Conservation (phyloP, 2,888 invertebrate species). For the Morinoia aosen region DNA sequence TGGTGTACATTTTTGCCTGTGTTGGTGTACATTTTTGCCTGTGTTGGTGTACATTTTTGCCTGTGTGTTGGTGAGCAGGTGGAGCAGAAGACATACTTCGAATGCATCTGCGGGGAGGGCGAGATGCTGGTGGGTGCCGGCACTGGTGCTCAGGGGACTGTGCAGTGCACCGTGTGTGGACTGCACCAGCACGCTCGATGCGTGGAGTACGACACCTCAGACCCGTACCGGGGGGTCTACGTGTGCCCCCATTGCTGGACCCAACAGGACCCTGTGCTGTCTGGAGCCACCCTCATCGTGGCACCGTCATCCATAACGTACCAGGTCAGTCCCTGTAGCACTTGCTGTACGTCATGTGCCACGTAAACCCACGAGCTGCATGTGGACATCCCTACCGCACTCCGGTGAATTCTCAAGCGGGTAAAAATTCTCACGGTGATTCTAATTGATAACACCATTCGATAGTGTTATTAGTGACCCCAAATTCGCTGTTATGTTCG, state of each 20-base stretch:
- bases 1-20: no score
- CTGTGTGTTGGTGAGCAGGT: conserved; percentile 60
- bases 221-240: conserved; percentile 72
- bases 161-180: conserved; percentile 76
- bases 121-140: conserved; percentile 14
- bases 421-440: no score
- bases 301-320: conserved; percentile 79
- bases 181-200: conserved; percentile 79
- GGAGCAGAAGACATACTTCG: conserved; percentile 70
- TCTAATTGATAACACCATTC: no score
- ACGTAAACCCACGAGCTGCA: no score
- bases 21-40: no score
- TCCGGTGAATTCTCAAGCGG: no score
- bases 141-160: conserved; percentile 67
- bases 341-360: no score
- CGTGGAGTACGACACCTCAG: conserved; percentile 74
- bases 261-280: conserved; percentile 73
- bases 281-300: conserved; percentile 81
- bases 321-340: conserved; percentile 59
- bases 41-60: no score
- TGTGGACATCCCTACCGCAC: no score
- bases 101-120: conserved; percentile 73
- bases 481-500: no score
- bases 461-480: no score
- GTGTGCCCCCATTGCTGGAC: conserved; percentile 80